These are phyloP conservation scores for Zoanthus solanderi DNA, from an alignment of 92 coral and sea anemone species.

Conservation along the genomic window DNA sequence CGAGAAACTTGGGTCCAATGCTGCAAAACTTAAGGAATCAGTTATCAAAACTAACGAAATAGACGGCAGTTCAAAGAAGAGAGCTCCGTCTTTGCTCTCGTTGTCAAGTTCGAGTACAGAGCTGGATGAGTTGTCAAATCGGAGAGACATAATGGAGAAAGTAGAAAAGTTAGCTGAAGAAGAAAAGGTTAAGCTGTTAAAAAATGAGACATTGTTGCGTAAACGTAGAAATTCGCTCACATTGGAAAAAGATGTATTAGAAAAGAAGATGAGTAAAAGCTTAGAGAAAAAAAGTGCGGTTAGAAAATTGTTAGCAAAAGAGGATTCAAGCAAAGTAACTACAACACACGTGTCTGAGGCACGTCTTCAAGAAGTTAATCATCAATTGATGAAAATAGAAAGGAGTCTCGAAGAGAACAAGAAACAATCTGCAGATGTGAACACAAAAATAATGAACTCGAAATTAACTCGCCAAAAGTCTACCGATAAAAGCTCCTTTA, in stretches of 20 bases:
- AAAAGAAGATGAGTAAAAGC: slow-evolving; percentile 77
- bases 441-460: slow-evolving; percentile 73
- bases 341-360: slow-evolving; percentile 61
- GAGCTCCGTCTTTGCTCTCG: slow-evolving; percentile 21
- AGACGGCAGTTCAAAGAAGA: slow-evolving; percentile 27
- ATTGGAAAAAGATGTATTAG: slow-evolving; percentile 83
- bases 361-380: slow-evolving; percentile 74
- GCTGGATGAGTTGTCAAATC: slow-evolving; percentile 41
- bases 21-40: slow-evolving; percentile 17
- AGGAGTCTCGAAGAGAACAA: slow-evolving; percentile 76
- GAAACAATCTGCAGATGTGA: slow-evolving; percentile 75
- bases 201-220: slow-evolving; percentile 84
- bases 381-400: slow-evolving; percentile 79
- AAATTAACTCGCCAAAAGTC: slow-evolving; percentile 60
- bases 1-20: slow-evolving; percentile 1
- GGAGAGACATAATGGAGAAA: slow-evolving; percentile 76
- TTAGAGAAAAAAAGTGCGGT: slow-evolving; percentile 81
- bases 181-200: slow-evolving; percentile 79
- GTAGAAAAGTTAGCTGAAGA: slow-evolving; percentile 87
- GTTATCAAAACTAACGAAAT: slow-evolving; percentile 9
- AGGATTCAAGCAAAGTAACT: slow-evolving; percentile 61
- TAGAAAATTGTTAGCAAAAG: slow-evolving; percentile 83
- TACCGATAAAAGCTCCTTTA: slow-evolving; percentile 17
- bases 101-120: slow-evolving; percentile 36
- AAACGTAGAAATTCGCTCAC: slow-evolving; percentile 92